Evolutionary conservation across 2,888 invertebrate genomes (phyloP), one percentile per base, ranked within the genome.

Genomic region (Iselma pallidipennis): DNA sequence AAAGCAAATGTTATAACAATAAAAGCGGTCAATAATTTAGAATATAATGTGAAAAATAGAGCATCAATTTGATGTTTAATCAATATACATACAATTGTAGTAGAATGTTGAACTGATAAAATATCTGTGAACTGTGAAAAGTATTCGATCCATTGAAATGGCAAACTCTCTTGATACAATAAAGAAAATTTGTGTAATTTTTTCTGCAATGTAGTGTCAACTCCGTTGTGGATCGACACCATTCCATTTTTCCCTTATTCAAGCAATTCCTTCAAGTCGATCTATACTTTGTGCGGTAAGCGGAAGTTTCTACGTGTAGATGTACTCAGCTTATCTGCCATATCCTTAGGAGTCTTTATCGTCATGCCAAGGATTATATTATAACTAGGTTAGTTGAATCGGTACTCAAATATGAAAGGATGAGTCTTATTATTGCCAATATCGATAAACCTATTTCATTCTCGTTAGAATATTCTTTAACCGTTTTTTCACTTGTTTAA

Each of bases 321-420:
- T 69, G 70, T 67, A 67, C 66, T 67, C 63, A 59, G 65, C 71
- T 66, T 71, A 69, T 69, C 69, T 66, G 57, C 59, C 55, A 62
- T 63, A 59, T 69, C 59, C 66, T 66, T 51, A 57, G 60, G 63
- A 65, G 69, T 61, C 60, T 70, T 69, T 71, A 69, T 69, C 69
- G 66, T 53, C 63, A 64, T 55, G 61, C 61, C 55, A 63, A 63
- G 67, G 65, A 68, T 68, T 67, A 67, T 61, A 45, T 45, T 45
- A 59, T 66, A 72, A 71, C 66, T 71, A 66, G 71, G 71, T 72
- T 72, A 71, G 66, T 70, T 70, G 71, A 71, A 71, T 71, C 69
- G 72, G 67, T 66, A 66, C 70, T 72, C 21, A 4, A 21, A 45
- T 19, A 19, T 25, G 25, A 25, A 16, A 37, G 16, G 37, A 7